Base-by-base conservation (phyloP, 2,113 vertebrate species). In the Romanogobio albipinnatus region DNA sequence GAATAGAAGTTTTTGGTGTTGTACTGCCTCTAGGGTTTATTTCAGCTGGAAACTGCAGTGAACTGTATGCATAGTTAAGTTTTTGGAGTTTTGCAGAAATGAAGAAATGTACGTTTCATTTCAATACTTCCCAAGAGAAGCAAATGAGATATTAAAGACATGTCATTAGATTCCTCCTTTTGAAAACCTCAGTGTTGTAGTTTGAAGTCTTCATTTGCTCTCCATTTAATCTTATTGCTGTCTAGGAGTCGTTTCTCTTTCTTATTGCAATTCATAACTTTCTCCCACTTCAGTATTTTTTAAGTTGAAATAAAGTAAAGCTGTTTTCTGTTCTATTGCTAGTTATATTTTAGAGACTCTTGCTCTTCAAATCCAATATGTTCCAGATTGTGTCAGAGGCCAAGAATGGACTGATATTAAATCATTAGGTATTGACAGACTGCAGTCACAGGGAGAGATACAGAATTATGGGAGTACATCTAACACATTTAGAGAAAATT, bases 381-480 rank as follows among this genome's bases (percentile, higher is more conserved):
- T 17, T 62, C 10, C 58, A 9, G 17, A n/a, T 77, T 17, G 53
- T 79, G 24, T 78, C 61, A 19, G 62, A 68, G 75, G 62, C 61
- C 76, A 73, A 58, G 75, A 49, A 33, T 1, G 24, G 24, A 43
- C 49, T 53, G 49, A 58, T 58, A 58, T 39, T 17, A 82, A 71
- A 82, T 71, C 33, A 26, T 24, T 82, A 43, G 24, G 47, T 71
- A 82, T 82, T 71, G 64, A 58, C 49, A 43, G 49, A 58, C 24
- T 22, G 47, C 43, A 14, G 14, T 66, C 61, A 53, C 15, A 29
- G 26, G 49, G 76, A 78, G 53, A 78, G 66, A 43, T 43, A 36
- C 64, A 82, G 49, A 82, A 71, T 17, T 82, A 71, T 56, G 26
- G 49, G 26, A 82, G 11, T 56, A 51, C 49, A 56, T 71, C 81